Base-by-base conservation (phyloP, 2,888 invertebrate species). In the Tricholauxania praeusta region DNA sequence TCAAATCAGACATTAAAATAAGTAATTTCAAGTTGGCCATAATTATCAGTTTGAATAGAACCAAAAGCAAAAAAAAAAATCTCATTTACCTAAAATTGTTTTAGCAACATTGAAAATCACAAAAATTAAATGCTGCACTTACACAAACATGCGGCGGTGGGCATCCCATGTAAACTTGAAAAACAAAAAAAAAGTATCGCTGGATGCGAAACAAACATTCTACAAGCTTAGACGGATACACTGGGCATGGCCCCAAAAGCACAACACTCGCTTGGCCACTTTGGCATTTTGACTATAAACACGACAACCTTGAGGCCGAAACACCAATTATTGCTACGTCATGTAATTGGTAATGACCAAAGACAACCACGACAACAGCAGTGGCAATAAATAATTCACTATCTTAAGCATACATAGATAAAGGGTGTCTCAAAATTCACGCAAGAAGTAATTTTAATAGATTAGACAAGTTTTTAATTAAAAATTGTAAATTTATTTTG, bases 271-370 rank as follows among this genome's bases (percentile, higher is more conserved):
- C 22, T 12, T n/a, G 17, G 63, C 14, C 60, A 14, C 17, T 55
- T 67, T 67, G 55, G 47, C 67, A 67, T 67, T 67, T 67, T 39
- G 19, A 12, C 39, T 51, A 48, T 12, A 51, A 19, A 17, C 55
- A 19, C 10, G n/a, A 32, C n/a, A 53, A 66, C 66, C 66, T 66
- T 66, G 66, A 17, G 17, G 32, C 22, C 52, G 53, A 53, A 53
- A 66, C 53, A 15, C 53, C 53, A 53, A 66, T 53, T 53, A 6
- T 52, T 52, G 17, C 12, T 12, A 19, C 10, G 39, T 39, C 39
- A 39, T 39, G 39, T 39, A 7, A 39, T 39, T 39, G 7, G 39
- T 39, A 7, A 39, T 39, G 7, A 39, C 39, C 39, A 39, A 39
- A 39, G 39, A 39, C 39, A 39, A 39, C 4, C 1, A 39, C 39